These are phyloP conservation scores for Operophtera brumata DNA, from an alignment of 2,888 invertebrate species.

Conservation along the genomic window DNA sequence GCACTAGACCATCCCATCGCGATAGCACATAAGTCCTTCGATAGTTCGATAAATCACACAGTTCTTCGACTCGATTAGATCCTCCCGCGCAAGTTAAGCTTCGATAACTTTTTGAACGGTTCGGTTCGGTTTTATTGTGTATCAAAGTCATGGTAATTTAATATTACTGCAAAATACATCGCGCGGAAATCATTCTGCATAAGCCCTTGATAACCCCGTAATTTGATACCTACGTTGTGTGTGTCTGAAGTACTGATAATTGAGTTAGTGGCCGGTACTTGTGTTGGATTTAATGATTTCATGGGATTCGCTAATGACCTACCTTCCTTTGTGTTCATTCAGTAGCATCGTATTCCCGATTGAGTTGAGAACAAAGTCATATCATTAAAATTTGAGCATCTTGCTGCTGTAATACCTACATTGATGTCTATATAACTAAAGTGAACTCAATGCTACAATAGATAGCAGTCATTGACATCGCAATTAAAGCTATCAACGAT, in stretches of 20 bases:
- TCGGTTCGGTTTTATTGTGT: conserved; percentile 31
- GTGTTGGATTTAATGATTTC: conserved; percentile 6
- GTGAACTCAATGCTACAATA: too few species aligned
- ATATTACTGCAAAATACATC: conserved; percentile 3
- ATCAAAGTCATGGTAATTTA: conserved; percentile 17
- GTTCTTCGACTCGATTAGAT: conserved; percentile 45
- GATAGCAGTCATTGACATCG: conserved; percentile 9
- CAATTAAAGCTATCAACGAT: conserved; percentile 6
- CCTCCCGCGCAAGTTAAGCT: conserved; percentile 33
- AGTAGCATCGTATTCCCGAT: background rate
- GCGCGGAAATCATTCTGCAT: conserved; percentile 17
- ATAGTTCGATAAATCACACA: conserved; percentile 39
- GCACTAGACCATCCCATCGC: conserved; percentile 34
- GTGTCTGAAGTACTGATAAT: conserved; percentile 38
- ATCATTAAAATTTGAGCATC: background rate
- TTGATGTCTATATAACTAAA: too few species aligned
- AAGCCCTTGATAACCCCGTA: conserved; percentile 21
- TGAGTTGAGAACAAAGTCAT: background rate
- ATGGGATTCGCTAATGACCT: conserved; percentile 8
- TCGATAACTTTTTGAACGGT: conserved; percentile 29
- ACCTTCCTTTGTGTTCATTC: background rate
- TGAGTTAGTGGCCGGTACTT: conserved; percentile 35
- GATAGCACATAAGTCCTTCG: conserved; percentile 23
- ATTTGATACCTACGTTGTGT: conserved; percentile 23
- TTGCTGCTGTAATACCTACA: too few species aligned